These are phyloP conservation scores for Falco cherrug DNA, from an alignment of 2,797 vertebrate genomes.

Conservation along the genomic window DNA sequence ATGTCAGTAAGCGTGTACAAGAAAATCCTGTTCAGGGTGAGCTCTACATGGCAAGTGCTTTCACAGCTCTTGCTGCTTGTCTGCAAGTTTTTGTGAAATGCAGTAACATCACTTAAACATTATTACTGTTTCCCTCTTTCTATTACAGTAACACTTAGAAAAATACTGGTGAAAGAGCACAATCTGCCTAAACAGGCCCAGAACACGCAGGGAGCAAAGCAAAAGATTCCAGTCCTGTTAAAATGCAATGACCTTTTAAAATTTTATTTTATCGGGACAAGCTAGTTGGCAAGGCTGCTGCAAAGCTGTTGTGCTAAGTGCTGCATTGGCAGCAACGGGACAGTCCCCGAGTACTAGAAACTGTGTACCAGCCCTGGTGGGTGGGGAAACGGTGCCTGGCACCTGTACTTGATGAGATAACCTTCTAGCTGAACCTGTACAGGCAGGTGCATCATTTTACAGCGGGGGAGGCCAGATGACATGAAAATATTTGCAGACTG, in stretches of 20 bases:
- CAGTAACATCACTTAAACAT: neutral
- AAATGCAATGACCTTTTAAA: neutral
- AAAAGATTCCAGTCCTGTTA: neutral
- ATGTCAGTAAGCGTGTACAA: neutral
- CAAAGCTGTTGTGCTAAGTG: neutral
- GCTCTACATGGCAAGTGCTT: neutral
- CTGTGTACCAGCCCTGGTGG: neutral
- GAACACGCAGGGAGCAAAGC: neutral
- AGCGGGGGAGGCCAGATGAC: neutral
- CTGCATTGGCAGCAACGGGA: neutral
- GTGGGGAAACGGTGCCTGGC: neutral
- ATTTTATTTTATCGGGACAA: neutral
- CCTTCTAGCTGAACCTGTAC: conserved; percentile 12
- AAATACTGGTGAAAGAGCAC: neutral
- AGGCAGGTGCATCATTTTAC: neutral
- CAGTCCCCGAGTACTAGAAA: neutral
- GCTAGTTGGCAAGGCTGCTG: neutral
- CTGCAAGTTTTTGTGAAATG: neutral
- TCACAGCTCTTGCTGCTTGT: neutral
- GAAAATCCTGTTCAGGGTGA: neutral
- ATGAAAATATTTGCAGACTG: neutral
- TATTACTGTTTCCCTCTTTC: neutral
- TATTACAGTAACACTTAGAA: neutral
- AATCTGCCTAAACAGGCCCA: neutral
- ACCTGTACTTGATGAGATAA: neutral